These are phyloP conservation scores for Rhabdomys dilectus DNA, from an alignment of 2,113 vertebrate species.

Conservation along the genomic window DNA sequence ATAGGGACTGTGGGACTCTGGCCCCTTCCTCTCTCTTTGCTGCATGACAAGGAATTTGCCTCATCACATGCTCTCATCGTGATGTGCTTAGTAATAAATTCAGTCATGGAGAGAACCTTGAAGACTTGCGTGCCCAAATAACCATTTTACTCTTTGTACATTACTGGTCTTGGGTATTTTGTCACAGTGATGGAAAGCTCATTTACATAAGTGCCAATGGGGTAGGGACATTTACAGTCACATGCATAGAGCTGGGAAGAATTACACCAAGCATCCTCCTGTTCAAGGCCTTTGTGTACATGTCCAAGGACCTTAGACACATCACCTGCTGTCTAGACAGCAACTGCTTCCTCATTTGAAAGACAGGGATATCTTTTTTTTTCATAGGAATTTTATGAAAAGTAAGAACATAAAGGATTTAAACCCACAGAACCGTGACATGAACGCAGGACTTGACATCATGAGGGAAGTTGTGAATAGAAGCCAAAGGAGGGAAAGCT, in stretches of 20 bases:
- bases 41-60: neutral
- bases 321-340: neutral
- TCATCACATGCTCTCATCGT: too few species aligned
- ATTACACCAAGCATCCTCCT: accelerated
- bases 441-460: neutral
- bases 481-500: neutral
- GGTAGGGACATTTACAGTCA: accelerated
- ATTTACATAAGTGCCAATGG: accelerated
- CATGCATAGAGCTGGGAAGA: accelerated
- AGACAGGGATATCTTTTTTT: neutral
- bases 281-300: accelerated
- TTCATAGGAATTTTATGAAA: neutral
- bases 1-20: neutral
- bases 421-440: neutral
- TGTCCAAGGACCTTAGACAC: neutral
- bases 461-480: neutral
- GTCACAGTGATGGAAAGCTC: neutral
- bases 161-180: neutral
- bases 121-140: too few species aligned
- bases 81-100: too few species aligned
- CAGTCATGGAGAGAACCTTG: neutral
- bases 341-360: neutral
- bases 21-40: neutral
- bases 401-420: neutral
- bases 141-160: neutral